Evolutionary conservation across 2,888 invertebrate species (phyloP), one percentile per base, ranked within the genome.

Genomic region (Caenorhabditis drosophilae): DNA sequence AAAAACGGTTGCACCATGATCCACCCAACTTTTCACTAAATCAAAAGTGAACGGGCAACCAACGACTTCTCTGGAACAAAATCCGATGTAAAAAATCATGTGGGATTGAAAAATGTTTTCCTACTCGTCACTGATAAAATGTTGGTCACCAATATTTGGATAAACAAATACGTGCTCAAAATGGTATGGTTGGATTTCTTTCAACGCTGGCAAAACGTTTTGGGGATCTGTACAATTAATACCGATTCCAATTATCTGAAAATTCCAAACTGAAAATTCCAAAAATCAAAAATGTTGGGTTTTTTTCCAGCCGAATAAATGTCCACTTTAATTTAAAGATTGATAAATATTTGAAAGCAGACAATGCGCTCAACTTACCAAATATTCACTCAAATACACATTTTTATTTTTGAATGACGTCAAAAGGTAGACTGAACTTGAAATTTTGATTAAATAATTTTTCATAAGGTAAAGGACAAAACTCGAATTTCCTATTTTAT

Each of bases 181-280:
- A 1, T 40, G 7, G 18, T 11, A 49, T 0, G 48, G 26, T 15
- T 41, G 4, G 11, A 66, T 16, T 22, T n/a, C 26, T 15, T 16
- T 4, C 7, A 66, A 36, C 6, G n/a, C 66, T 1, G 48, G 35
- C 3, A 48, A 11, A 15, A 66, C 48, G 25, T 66, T 56, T 27
- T 38, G 15, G 1, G 54, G 46, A 22, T 66, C 60, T 1, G 66
- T 66, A 35, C 66, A 66, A 25, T 66, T 66, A 11, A 60, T 53
- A 7, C 66, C 66, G 2, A 66, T 36, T 23, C 66, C 60, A 2
- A 56, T 2, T 4, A 52, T 12, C 52, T 58, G 18, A 31, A 42
- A 31, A 26, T 15, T 11, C 20, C 27, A 47, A 11, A 16, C 40
- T 38, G 1, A 2, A 20, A n/a, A 54, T 16, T 47, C 1, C 27